Evolutionary conservation across 2,797 vertebrate genomes (phyloP).

Genomic region (Rhyacichthys aspro): DNA sequence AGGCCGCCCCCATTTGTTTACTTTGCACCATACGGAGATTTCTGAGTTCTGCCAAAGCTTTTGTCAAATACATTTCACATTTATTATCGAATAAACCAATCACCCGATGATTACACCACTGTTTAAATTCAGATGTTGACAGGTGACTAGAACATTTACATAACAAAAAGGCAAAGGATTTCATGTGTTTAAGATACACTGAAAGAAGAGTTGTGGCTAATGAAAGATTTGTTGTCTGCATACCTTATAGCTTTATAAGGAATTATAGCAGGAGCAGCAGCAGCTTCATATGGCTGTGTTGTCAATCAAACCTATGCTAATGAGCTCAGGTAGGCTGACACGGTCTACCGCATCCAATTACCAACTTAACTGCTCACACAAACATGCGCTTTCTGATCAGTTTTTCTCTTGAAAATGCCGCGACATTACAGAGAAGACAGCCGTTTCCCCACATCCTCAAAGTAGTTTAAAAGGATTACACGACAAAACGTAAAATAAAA

Average conservation of each 20-base stretch:
- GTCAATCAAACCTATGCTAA: conserved; percentile 74
- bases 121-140: no score
- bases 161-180: no score
- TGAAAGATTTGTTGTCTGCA: conserved; percentile 30
- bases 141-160: no score
- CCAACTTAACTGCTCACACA: conserved; percentile 64
- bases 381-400: conserved; percentile 43
- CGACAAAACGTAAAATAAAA: conserved; percentile 34
- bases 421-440: conserved; percentile 1
- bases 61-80: no score
- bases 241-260: conserved; percentile 20
- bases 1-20: conserved; percentile 19
- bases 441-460: background rate
- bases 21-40: background rate
- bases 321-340: conserved; percentile 70
- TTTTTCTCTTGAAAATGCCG: conserved; percentile 1
- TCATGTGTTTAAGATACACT: background rate
- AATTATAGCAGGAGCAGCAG: conserved; percentile 32
- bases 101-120: no score
- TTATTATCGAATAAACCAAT: no score
- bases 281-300: conserved; percentile 62
- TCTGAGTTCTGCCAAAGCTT: background rate
- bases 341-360: conserved; percentile 76
- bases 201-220: conserved; percentile 24
- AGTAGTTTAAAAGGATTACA: background rate